A percentile compares a stretch with the other conserved stretches of the same genome.
These are phyloP conservation scores for Acronicta leporina DNA, from an alignment of 2,888 invertebrate genomes.

Conservation along the genomic window DNA sequence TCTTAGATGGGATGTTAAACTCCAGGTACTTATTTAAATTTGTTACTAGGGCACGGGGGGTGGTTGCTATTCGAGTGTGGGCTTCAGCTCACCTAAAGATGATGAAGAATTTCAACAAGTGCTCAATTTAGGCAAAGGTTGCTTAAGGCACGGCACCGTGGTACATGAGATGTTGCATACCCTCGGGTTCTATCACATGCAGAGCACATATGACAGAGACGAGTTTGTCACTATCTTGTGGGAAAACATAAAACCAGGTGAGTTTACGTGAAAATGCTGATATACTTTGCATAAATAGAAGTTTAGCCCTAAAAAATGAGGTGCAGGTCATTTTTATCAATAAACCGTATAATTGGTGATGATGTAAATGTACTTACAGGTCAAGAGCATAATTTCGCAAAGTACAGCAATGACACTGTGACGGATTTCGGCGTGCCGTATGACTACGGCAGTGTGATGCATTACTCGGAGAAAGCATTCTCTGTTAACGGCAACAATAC, in stretches of 20 bases:
- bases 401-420: constrained; percentile 90
- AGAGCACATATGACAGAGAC: constrained; percentile 93
- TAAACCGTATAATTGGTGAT: constrained; percentile 5
- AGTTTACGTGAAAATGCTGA: constrained; percentile 8
- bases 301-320: constrained; percentile 29
- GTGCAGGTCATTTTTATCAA: constrained; percentile 20
- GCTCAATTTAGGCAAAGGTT: constrained; percentile 88
- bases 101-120: constrained; percentile 75
- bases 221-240: constrained; percentile 92
- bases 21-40: not conserved
- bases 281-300: too few relatives aligned
- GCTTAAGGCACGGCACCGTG: constrained; percentile 90
- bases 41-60: constrained; percentile 90
- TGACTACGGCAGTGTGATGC: constrained; percentile 93
- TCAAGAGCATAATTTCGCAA: constrained; percentile 90
- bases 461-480: constrained; percentile 91
- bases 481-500: constrained; percentile 91
- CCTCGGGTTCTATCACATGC: constrained; percentile 95
- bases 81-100: constrained; percentile 66
- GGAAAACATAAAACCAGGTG: constrained; percentile 91
- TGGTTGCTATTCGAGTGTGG: constrained; percentile 86
- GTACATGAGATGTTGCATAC: constrained; percentile 95
- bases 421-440: constrained; percentile 91
- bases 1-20: too few relatives aligned
- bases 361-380: constrained; percentile 69